These are phyloP conservation scores for Varanus komodoensis DNA, from an alignment of 2,113 vertebrate genomes.

Conservation along the genomic window DNA sequence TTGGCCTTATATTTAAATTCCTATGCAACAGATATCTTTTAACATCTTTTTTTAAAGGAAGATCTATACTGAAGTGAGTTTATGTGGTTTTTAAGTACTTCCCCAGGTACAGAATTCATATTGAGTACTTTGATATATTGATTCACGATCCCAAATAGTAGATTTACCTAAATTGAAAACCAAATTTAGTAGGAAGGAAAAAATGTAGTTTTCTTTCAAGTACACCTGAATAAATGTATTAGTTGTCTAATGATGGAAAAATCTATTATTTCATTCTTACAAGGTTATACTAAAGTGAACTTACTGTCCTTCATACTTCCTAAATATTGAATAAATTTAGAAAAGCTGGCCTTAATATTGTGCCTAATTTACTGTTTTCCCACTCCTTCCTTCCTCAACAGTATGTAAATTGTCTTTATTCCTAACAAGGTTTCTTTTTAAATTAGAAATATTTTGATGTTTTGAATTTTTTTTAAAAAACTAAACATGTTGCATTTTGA, in stretches of 20 bases:
- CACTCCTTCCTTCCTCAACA: conserved; percentile 51
- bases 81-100: conserved; percentile 61
- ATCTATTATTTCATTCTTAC: conserved; percentile 64
- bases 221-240: conserved; percentile 44
- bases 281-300: conserved; percentile 32
- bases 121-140: conserved; percentile 79
- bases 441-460: conserved; percentile 76
- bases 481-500: conserved; percentile 78
- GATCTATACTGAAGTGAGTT: conserved; percentile 72
- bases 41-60: conserved; percentile 72
- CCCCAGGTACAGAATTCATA: conserved; percentile 73
- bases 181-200: conserved; percentile 63
- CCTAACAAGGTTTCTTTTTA: conserved; percentile 71
- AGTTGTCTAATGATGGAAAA: conserved; percentile 64
- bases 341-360: conserved; percentile 57
- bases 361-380: conserved; percentile 59
- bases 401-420: conserved; percentile 70
- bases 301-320: conserved; percentile 30
- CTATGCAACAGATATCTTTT: conserved; percentile 86
- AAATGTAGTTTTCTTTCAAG: conserved; percentile 62
- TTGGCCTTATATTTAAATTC: conserved; percentile 87
- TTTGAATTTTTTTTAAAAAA: conserved; percentile 76
- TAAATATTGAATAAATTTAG: conserved; percentile 52
- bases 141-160: conserved; percentile 71
- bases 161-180: conserved; percentile 66